Conservation (phyloP, 2,888 invertebrate genomes). For the Acanthosepion pharaonis region DNA sequence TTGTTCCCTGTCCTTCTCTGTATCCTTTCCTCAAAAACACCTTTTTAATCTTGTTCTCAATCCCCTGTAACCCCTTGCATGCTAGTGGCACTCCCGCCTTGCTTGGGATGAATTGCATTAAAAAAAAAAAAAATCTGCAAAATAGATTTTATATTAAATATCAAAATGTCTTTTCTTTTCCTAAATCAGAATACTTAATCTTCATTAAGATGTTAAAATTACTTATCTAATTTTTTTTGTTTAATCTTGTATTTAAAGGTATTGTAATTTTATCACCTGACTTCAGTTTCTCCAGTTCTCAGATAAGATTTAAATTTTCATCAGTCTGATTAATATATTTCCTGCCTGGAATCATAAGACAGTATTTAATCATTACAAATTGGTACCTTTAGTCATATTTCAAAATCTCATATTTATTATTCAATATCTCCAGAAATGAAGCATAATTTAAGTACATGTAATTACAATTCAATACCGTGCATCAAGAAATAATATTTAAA, state of each 20-base stretch:
- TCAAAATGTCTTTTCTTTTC: no score
- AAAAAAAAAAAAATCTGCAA: no score
- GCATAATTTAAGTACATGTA: not conserved
- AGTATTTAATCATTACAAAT: not conserved
- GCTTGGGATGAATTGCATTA: no score
- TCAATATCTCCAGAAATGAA: not conserved
- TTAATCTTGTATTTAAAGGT: not conserved
- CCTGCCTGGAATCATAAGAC: not conserved
- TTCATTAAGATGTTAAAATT: not conserved
- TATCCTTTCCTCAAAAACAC: no score
- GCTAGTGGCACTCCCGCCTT: no score
- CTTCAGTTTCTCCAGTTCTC: not conserved
- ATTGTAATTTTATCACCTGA: not conserved
- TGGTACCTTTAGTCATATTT: constrained; percentile 9
- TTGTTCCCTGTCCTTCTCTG: no score
- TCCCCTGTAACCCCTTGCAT: no score
- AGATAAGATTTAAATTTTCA: not conserved
- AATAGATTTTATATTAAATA: no score
- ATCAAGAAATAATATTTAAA: not conserved
- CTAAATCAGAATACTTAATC: not conserved
- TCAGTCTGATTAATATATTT: not conserved
- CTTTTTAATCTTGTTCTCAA: no score
- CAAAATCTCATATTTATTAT: not conserved
- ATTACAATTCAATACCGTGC: not conserved
- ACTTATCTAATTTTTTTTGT: not conserved